Evolutionary conservation across 2,113 vertebrate genomes (phyloP).

Genomic region (Polypterus senegalus): DNA sequence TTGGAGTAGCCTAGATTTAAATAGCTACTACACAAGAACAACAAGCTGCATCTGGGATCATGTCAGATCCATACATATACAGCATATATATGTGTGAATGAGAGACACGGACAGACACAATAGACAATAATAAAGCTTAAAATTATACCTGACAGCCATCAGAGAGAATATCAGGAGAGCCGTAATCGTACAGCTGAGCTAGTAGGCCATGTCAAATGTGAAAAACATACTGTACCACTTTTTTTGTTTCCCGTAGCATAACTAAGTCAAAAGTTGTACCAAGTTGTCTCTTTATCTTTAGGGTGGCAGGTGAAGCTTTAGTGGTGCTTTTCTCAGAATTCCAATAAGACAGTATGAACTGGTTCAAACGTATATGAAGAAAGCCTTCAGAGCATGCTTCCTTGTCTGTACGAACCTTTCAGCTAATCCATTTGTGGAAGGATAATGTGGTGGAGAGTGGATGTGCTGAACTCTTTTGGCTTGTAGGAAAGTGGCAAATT

Average conservation of each 20-base stretch:
- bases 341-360: slow-evolving; percentile 12
- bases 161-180: too few relatives aligned
- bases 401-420: slow-evolving; percentile 13
- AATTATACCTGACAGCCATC: too few relatives aligned
- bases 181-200: too few relatives aligned
- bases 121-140: too few relatives aligned
- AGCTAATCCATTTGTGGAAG: not conserved
- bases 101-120: too few relatives aligned
- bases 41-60: too few relatives aligned
- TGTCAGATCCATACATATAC: too few relatives aligned
- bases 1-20: too few relatives aligned
- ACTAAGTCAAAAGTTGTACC: slow-evolving; percentile 12
- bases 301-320: slow-evolving; percentile 4
- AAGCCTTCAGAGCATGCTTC: slow-evolving; percentile 11
- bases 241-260: slow-evolving; percentile 2
- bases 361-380: not conserved
- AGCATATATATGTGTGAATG: too few relatives aligned
- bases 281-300: slow-evolving; percentile 7
- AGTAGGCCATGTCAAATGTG: too few relatives aligned
- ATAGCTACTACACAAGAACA: too few relatives aligned
- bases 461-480: slow-evolving; percentile 12
- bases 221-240: not conserved
- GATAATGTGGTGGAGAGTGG: slow-evolving; percentile 9
- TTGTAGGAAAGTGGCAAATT: slow-evolving; percentile 8
- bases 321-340: slow-evolving; percentile 14